A percentile compares a stretch with the other conserved stretches of the same genome.
Conservation (phyloP, 2,888 invertebrate genomes). For the Fragum fragum region DNA sequence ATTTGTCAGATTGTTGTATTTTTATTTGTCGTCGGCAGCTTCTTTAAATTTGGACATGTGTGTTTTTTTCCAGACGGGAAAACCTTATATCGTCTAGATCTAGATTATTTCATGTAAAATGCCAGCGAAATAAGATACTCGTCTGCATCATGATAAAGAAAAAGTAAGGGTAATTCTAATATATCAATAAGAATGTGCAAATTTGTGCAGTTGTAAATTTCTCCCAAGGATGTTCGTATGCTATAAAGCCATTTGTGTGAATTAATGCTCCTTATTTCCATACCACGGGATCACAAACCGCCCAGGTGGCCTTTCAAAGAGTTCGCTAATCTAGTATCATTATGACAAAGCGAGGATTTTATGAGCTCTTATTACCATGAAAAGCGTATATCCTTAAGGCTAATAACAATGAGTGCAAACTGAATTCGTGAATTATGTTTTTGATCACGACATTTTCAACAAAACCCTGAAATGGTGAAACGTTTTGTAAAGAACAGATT, state of each 20-base stretch:
- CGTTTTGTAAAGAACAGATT: no score
- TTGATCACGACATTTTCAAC: neutral
- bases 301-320: neutral
- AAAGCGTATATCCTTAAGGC: neutral
- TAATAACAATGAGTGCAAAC: neutral
- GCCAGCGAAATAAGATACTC: no score
- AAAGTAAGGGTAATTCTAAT: neutral
- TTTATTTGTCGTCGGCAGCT: no score
- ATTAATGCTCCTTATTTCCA: neutral
- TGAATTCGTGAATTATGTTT: neutral
- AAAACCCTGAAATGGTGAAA: no score
- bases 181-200: neutral
- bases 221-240: neutral
- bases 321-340: neutral
- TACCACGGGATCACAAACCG: neutral
- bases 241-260: neutral
- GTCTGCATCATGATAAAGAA: no score
- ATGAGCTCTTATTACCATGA: neutral
- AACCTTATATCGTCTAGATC: no score
- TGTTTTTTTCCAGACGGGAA: no score
- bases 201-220: neutral
- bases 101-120: no score
- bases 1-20: no score
- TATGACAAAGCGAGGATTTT: conserved; percentile 1
- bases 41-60: no score